A percentile compares a stretch with the other conserved stretches of the same genome.
Conservation (phyloP, 2,797 vertebrate species). For the Scleropages formosus region DNA sequence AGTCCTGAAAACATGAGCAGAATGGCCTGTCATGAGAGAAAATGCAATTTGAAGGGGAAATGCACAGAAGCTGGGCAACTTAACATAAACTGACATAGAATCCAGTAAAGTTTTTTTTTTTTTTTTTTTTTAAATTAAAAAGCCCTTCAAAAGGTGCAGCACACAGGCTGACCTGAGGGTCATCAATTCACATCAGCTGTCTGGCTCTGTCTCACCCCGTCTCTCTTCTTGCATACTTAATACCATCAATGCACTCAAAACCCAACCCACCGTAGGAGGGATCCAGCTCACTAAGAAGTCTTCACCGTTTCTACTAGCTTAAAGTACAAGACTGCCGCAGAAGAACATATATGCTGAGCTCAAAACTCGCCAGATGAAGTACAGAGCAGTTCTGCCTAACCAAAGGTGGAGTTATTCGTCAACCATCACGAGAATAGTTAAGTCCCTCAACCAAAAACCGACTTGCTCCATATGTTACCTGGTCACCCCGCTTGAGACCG, state of each 20-base stretch:
- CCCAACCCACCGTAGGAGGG: not conserved
- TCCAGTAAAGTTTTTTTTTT: not conserved
- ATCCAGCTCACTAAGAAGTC: not conserved
- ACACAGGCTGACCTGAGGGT: not conserved
- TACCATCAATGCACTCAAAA: not conserved
- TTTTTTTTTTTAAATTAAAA: too few relatives aligned
- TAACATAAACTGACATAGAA: not conserved
- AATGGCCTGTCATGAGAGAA: not conserved
- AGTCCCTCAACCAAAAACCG: not conserved
- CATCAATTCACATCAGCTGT: not conserved
- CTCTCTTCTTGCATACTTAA: not conserved
- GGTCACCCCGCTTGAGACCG: conserved; percentile 93
- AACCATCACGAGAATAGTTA: not conserved
- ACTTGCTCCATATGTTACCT: conserved; percentile 67
- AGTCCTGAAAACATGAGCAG: not conserved
- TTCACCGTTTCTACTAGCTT: not conserved
- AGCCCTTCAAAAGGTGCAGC: not conserved
- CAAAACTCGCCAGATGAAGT: not conserved
- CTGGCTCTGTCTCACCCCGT: not conserved
- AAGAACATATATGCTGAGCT: not conserved
- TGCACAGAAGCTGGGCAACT: too few relatives aligned
- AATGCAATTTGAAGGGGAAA: too few relatives aligned
- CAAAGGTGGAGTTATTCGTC: not conserved
- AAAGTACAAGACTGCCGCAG: not conserved
- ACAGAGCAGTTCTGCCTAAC: not conserved